Percentiles rank a stretch among this genome's conserved stretches.
phyloP scores from a whole-genome alignment of 2,797 vertebrate species.

The Botia kubotai region DNA sequence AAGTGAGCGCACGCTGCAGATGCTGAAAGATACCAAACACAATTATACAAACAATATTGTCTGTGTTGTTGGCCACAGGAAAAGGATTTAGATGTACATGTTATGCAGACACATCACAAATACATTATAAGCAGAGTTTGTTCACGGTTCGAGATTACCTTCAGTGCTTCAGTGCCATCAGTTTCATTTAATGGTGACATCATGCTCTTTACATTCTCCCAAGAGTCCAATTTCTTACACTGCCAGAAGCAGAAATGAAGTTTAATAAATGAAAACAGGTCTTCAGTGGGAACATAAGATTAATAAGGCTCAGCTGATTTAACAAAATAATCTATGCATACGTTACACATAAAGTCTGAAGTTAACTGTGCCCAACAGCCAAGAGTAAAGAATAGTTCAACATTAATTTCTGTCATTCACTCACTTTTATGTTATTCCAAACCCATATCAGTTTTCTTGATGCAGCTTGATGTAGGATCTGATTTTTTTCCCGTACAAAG shows the following conservation, averaged over 20 bases:
- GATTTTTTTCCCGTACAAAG: no score
- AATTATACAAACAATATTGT: neutral
- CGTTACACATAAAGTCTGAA: no score
- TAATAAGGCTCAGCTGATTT: no score
- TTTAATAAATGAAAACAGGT: neutral
- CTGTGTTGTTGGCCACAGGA: no score
- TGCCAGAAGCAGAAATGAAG: slow-evolving; percentile 45
- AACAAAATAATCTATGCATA: neutral
- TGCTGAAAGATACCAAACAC: slow-evolving; percentile 38
- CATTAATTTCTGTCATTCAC: no score
- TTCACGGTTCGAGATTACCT: slow-evolving; percentile 58
- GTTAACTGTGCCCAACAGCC: no score
- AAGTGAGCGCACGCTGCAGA: slow-evolving; percentile 44
- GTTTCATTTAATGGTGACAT: slow-evolving; percentile 58
- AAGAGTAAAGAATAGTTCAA: no score
- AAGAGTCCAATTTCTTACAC: slow-evolving; percentile 74
- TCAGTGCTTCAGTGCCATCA: slow-evolving; percentile 55
- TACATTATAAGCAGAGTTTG: neutral
- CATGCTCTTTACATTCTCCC: slow-evolving; percentile 52
- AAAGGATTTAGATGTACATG: neutral
- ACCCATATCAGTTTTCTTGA: no score
- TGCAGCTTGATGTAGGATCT: no score
- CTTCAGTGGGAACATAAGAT: neutral
- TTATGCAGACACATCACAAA: neutral
- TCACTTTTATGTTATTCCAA: no score